Evolutionary conservation across 2,797 vertebrate genomes (phyloP), one percentile per base, ranked within the genome.

Genomic region (Scarus forsteni): DNA sequence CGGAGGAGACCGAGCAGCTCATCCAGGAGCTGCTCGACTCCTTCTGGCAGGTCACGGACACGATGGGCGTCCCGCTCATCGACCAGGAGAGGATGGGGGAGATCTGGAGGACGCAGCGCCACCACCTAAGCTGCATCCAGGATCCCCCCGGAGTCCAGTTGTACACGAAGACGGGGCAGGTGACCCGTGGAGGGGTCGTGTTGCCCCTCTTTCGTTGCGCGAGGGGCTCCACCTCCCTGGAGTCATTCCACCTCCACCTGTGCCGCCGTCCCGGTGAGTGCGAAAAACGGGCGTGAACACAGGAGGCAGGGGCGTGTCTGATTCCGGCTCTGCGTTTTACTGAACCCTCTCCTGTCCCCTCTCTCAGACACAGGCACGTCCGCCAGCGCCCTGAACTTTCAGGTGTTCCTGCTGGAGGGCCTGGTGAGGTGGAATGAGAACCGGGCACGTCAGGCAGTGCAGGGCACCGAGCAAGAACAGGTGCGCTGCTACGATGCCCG

Each of bases 221-320:
- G n/a, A n/a, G n/a, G n/a, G n/a, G n/a, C n/a, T n/a, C n/a, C n/a
- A n/a, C n/a, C n/a, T n/a, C n/a, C n/a, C 15, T 54, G 4, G 13
- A n/a, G 9, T 54, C 35, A 9, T 54, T 54, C 34, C 52, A 54
- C 15, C 35, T 39, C 35, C 9, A 16, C 52, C 35, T 38, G 35
- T 38, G 15, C 52, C 36, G 8, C 35, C 39, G 38, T 14, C 34
- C 51, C 1, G 52, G 35, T 54, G 34, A 54, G 51, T 36, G 13
- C 10, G 10, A 51, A 8, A 10, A 3, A 2, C n/a, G n/a, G n/a
- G 8, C 8, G 11, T 8, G 3, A 5, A 5, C 8, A n/a, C n/a
- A n/a, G n/a, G n/a, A n/a, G n/a, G 2, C 13, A 6, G 43, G 15
- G 3, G n/a, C 13, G 15, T 8, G 1, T 3, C 1, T 0, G 1